Evolutionary conservation across 1,140 invertebrate species (phyloP).

Genomic region (Palaemon carinicauda): DNA sequence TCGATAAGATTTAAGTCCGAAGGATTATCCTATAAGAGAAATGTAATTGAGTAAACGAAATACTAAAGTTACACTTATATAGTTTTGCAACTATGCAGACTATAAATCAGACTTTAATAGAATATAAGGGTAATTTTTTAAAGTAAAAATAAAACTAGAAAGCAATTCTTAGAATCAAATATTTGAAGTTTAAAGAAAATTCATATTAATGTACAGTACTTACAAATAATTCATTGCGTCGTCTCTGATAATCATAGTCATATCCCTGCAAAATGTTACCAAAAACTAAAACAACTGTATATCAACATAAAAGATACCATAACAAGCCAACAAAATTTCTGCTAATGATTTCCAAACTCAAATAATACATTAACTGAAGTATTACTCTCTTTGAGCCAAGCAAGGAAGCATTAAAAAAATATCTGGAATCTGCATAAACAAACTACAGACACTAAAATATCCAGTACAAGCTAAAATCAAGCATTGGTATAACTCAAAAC

Average conservation of each 20-base stretch:
- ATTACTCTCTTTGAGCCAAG: too few relatives aligned
- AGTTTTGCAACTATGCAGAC: neutral
- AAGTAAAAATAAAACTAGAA: neutral
- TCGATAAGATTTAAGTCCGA: neutral
- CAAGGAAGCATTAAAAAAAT: too few relatives aligned
- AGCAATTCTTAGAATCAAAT: too few relatives aligned
- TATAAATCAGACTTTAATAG: too few relatives aligned
- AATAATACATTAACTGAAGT: too few relatives aligned
- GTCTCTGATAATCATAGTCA: constrained; percentile 35
- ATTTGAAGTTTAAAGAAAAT: too few relatives aligned
- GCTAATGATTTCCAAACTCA: neutral
- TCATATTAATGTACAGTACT: constrained; percentile 9
- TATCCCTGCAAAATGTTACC: constrained; percentile 38
- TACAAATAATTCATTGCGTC: constrained; percentile 27
- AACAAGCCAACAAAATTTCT: constrained; percentile 65
- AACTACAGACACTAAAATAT: too few relatives aligned
- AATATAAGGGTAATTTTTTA: neutral
- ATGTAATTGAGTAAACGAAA: neutral
- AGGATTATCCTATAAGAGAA: constrained; percentile 22
- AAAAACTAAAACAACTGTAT: too few relatives aligned
- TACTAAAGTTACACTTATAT: neutral
- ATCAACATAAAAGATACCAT: constrained; percentile 44
- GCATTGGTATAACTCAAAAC: too few relatives aligned
- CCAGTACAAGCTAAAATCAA: too few relatives aligned
- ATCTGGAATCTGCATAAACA: too few relatives aligned